Evolutionary conservation across 2,888 invertebrate genomes (phyloP), one percentile per base, ranked within the genome.

Genomic region (Saturnia japonica): DNA sequence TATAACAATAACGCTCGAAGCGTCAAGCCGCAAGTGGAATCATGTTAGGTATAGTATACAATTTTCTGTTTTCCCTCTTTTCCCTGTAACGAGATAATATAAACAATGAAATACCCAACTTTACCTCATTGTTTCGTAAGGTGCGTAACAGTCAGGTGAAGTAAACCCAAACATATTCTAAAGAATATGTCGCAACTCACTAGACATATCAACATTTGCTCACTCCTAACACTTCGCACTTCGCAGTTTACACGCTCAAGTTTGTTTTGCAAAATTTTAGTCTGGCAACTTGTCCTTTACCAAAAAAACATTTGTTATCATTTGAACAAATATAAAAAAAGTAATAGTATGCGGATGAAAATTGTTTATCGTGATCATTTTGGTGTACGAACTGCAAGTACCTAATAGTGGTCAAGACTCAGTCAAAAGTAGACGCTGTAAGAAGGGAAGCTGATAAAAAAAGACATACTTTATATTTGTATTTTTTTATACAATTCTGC

Each of bases 121-220:
- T 3, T 22, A 34, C 64, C 19, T 40, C n/a, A 72, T 72, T 42
- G 71, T 80, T 80, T 76, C 76, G 75, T 73, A 82, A 76, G 54
- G 71, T 75, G 69, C 72, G 72, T 72, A 68, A 72, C 73, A 68
- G 71, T 69, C 68, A 68, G 72, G 77, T 84, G 82, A 80, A 80
- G 83, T 79, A 84, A 82, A 80, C 70, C 73, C 75, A 79, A 83
- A 83, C 80, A 83, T 75, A 76, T 76, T 74, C 75, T 28, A 60
- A 67, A 76, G 40, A 77, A 71, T 75, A 74, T 80, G 77, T 76
- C 75, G 74, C 72, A 75, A 78, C 77, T 76, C 74, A 75, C 72
- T 74, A 78, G 70, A 77, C 47, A 75, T 69, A 72, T 73, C n/a
- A 73, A 75, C 75, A 77, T 80, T 83, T 78, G 76, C 83, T 80